Evolutionary conservation across 2,797 vertebrate genomes (phyloP).

Genomic region (Champsocephalus esox): DNA sequence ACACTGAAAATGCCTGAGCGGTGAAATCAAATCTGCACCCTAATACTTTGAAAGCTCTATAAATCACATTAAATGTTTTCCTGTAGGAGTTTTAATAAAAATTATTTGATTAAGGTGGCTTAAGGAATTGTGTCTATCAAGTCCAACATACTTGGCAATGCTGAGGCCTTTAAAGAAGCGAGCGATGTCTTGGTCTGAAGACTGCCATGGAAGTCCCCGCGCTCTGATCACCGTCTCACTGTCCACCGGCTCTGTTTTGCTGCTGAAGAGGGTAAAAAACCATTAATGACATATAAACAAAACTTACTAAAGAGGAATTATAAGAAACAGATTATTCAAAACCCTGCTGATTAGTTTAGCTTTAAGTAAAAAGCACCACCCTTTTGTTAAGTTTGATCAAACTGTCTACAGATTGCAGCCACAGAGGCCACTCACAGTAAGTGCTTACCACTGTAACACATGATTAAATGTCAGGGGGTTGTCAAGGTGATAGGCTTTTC

Average conservation of each 20-base stretch:
- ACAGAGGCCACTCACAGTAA: constrained; percentile 45
- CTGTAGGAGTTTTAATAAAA: not conserved
- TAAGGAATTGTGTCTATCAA: not conserved
- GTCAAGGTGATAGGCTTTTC: constrained; percentile 64
- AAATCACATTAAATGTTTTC: not conserved
- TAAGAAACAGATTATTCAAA: not conserved
- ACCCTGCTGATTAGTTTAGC: not conserved
- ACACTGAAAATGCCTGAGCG: no score
- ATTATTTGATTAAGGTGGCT: not conserved
- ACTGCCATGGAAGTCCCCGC: constrained; percentile 96
- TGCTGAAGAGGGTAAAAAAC: constrained; percentile 59
- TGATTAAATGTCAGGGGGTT: constrained; percentile 74
- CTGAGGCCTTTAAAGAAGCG: constrained; percentile 98
- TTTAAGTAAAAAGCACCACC: not conserved
- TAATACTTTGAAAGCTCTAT: not conserved
- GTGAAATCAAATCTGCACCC: no score
- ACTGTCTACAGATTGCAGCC: constrained; percentile 16
- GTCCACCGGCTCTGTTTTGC: constrained; percentile 94
- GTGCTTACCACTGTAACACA: constrained; percentile 53
- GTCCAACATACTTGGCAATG: constrained; percentile 91
- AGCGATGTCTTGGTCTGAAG: constrained; percentile 97
- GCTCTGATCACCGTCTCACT: constrained; percentile 96
- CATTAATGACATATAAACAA: not conserved
- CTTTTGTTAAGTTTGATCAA: constrained; percentile 21
- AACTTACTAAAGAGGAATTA: not conserved